Conservation (phyloP, 2,113 vertebrate genomes). For the Megaleporinus macrocephalus region DNA sequence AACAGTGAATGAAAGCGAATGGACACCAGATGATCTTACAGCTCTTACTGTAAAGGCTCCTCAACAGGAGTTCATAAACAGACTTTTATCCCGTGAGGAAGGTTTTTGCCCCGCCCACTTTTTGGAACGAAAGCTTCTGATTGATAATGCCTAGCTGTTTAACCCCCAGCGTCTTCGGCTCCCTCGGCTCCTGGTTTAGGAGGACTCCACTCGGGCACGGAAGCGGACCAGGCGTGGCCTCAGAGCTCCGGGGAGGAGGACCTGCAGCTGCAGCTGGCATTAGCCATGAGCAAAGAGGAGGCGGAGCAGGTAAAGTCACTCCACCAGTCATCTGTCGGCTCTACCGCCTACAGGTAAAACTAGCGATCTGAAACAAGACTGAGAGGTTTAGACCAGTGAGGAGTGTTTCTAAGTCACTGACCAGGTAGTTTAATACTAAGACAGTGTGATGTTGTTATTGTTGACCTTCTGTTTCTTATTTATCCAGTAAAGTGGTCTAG, state of each 20-base stretch:
- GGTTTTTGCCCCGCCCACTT: constrained; percentile 38
- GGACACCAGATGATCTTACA: background rate
- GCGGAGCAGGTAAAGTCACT: constrained; percentile 86
- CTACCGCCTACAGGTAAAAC: constrained; percentile 42
- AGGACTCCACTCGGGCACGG: constrained; percentile 74
- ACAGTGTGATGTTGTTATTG: background rate
- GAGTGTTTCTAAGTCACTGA: background rate
- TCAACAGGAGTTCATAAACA: background rate
- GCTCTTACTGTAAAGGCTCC: background rate
- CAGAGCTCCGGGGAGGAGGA: constrained; percentile 93
- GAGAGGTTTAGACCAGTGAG: background rate
- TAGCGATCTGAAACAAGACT: background rate
- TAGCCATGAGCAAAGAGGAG: constrained; percentile 96
- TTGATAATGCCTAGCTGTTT: constrained; percentile 58
- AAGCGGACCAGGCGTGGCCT: constrained; percentile 90
- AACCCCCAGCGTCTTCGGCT: constrained; percentile 78
- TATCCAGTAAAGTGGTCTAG: too few relatives aligned
- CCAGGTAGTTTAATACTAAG: background rate
- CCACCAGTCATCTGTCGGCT: constrained; percentile 26
- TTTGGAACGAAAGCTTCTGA: constrained; percentile 31
- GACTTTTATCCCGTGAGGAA: background rate
- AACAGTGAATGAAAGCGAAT: too few relatives aligned
- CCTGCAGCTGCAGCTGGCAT: constrained; percentile 88
- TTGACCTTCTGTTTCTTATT: background rate
- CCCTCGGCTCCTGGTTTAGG: constrained; percentile 79